Evolutionary conservation across 2,797 vertebrate species (phyloP).

Genomic region (Stomatorhinus walkeri): DNA sequence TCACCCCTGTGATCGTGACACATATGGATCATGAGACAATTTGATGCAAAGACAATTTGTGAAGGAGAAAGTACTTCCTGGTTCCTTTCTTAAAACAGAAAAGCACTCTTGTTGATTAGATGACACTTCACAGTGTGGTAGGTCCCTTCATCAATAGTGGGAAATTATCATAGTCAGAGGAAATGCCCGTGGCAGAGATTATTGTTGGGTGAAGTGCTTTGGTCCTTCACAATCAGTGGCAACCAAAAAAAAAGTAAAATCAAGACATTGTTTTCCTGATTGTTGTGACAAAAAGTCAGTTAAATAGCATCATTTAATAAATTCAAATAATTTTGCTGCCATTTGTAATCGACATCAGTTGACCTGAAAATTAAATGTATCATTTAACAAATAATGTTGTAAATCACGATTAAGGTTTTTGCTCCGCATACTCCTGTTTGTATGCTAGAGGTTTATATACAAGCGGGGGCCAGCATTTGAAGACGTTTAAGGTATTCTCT

Average conservation of each 20-base stretch:
- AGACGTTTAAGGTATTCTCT: neutral
- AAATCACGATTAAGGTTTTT: neutral
- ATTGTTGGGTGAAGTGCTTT: conserved; percentile 2
- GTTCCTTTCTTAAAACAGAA: neutral
- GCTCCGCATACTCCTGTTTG: neutral
- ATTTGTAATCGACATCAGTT: neutral
- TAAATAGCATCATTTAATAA: neutral
- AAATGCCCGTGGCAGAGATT: neutral
- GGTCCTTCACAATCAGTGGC: conserved; percentile 2
- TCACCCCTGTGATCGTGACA: no score
- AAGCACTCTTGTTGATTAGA: neutral
- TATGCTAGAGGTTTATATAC: neutral
- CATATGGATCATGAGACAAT: neutral
- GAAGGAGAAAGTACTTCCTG: neutral
- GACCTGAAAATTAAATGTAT: neutral
- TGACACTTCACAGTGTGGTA: neutral
- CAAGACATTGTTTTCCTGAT: neutral
- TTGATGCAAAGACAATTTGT: neutral
- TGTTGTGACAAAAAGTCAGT: neutral
- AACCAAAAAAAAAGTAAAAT: neutral
- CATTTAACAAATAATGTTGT: neutral
- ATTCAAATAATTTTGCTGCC: neutral
- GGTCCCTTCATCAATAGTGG: neutral
- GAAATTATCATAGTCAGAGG: conserved; percentile 3
- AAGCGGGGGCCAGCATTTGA: neutral